Conservation (phyloP, 2,888 invertebrate genomes). For the Abscondita cerata region DNA sequence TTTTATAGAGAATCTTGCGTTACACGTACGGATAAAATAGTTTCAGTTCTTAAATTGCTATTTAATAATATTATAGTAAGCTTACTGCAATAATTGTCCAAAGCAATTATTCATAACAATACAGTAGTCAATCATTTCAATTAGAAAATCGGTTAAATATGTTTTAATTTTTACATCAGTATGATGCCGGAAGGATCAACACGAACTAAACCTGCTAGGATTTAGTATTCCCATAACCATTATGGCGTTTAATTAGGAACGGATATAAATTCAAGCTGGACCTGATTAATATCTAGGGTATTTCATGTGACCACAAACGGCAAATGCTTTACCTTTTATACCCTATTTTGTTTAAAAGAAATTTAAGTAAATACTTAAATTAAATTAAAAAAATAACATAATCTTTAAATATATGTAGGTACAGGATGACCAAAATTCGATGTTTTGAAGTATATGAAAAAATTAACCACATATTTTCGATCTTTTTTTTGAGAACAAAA, state of each 20-base stretch:
- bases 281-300: conserved; percentile 17
- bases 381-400: too few species aligned
- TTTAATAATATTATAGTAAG: conserved; percentile 2
- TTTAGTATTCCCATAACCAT: conserved; percentile 19
- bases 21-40: too few species aligned
- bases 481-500: too few species aligned
- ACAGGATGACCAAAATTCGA: too few species aligned
- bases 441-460: too few species aligned
- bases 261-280: conserved; percentile 26
- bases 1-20: too few species aligned
- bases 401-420: too few species aligned
- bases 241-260: conserved; percentile 20
- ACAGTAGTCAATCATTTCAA: neutral
- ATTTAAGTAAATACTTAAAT: too few species aligned
- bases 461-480: too few species aligned
- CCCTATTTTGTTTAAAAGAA: too few species aligned
- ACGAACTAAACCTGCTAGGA: conserved; percentile 3
- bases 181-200: conserved; percentile 1
- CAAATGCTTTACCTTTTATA: neutral
- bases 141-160: too few species aligned
- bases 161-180: neutral
- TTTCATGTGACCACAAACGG: conserved; percentile 18
- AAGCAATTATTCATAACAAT: neutral
- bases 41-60: too few species aligned
- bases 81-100: neutral